phyloP scores from a whole-genome alignment of 2,113 vertebrate species.

The Carettochelys insculpta region DNA sequence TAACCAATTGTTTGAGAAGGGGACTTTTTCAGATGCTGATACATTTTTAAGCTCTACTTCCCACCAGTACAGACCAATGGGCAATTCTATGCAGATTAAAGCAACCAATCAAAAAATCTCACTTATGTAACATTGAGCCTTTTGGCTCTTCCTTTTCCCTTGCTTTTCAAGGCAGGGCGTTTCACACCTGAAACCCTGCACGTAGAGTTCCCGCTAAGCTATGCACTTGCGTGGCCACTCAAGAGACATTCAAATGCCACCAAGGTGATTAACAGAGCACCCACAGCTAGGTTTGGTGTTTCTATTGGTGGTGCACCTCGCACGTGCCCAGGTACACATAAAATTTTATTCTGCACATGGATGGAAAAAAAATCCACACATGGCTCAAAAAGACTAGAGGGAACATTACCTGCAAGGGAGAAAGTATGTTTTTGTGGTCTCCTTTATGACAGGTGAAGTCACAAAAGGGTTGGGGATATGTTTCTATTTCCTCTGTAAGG shows the following conservation, averaged over 20 bases:
- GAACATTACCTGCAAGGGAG: not conserved
- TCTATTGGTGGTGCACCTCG: too few species aligned
- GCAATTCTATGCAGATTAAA: not conserved
- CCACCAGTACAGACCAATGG: not conserved
- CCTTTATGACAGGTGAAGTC: not conserved
- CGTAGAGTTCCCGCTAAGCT: too few species aligned
- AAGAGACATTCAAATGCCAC: too few species aligned
- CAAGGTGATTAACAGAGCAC: too few species aligned
- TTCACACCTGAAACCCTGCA: not conserved
- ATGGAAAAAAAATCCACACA: too few species aligned
- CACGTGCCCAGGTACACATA: too few species aligned
- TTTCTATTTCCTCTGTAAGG: slow-evolving; percentile 30
- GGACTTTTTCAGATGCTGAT: not conserved
- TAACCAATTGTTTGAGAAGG: not conserved
- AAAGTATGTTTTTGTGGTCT: not conserved
- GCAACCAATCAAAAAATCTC: not conserved
- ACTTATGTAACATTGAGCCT: not conserved
- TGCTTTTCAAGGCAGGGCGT: not conserved
- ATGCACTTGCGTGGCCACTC: too few species aligned
- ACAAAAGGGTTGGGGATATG: slow-evolving; percentile 14
- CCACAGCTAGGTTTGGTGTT: too few species aligned
- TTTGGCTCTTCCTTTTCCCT: not conserved
- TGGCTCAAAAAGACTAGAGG: too few species aligned
- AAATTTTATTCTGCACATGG: too few species aligned
- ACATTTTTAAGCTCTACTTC: not conserved